These are phyloP conservation scores for Xyrauchen texanus DNA, from an alignment of 2,113 vertebrate genomes.

Conservation along the genomic window DNA sequence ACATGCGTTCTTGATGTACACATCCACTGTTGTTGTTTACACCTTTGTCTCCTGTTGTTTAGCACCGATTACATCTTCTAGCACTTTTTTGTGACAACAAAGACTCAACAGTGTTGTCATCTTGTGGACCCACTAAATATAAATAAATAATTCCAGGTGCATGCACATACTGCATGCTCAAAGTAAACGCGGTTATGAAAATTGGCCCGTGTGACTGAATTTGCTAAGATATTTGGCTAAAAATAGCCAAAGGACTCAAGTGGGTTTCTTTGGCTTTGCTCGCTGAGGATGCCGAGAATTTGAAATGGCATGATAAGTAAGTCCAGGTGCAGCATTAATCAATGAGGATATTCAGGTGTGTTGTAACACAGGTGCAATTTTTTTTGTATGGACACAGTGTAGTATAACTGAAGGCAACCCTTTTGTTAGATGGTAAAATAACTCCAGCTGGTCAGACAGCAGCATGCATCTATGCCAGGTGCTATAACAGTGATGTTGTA, in stretches of 20 bases:
- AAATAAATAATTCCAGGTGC: too few species aligned
- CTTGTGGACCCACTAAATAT: too few species aligned
- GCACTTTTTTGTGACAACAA: too few species aligned
- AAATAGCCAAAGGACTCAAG: neutral
- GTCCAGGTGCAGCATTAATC: constrained; percentile 31
- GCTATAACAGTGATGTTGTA: neutral
- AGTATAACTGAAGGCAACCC: neutral
- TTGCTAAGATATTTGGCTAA: neutral
- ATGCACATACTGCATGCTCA: too few species aligned
- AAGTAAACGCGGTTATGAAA: too few species aligned
- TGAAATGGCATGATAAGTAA: constrained; percentile 38
- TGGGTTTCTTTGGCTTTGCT: constrained; percentile 5
- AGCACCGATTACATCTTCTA: too few species aligned
- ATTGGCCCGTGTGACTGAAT: too few species aligned
- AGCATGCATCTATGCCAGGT: constrained; percentile 5
- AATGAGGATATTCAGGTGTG: constrained; percentile 34
- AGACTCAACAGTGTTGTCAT: too few species aligned
- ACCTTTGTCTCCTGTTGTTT: too few species aligned
- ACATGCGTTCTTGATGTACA: too few species aligned
- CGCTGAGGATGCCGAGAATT: constrained; percentile 20
- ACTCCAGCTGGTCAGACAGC: constrained; percentile 21
- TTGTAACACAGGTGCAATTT: constrained; percentile 31
- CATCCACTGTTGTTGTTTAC: too few species aligned
- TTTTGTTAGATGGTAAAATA: neutral
- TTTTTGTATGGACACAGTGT: constrained; percentile 11